These are phyloP conservation scores for Antechinus stuartii DNA, from an alignment of 2,113 vertebrate species.

Conservation along the genomic window DNA sequence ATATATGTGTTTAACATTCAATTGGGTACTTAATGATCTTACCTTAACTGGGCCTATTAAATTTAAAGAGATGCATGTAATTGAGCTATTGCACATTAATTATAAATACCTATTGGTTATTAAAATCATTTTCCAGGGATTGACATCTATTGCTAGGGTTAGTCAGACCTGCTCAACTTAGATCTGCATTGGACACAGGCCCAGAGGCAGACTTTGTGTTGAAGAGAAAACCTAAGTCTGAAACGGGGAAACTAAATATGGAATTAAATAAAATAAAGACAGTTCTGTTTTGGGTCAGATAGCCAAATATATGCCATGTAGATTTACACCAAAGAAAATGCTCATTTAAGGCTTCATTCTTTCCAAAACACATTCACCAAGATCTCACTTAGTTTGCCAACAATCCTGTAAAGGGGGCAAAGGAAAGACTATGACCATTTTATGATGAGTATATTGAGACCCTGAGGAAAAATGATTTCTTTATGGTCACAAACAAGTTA, in stretches of 20 bases:
- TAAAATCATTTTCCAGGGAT: constrained; percentile 83
- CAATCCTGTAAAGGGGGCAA: background rate
- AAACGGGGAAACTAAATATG: background rate
- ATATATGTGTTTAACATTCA: constrained; percentile 86
- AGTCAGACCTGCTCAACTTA: constrained; percentile 23
- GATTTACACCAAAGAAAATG: background rate
- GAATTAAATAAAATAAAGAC: background rate
- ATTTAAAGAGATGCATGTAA: constrained; percentile 87
- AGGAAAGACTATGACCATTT: background rate
- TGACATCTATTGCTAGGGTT: constrained; percentile 65
- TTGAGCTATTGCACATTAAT: constrained; percentile 82
- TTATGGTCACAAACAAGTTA: background rate
- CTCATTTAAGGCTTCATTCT: background rate
- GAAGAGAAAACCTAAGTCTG: background rate
- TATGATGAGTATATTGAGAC: background rate
- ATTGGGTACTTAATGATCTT: constrained; percentile 86
- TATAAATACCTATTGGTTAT: constrained; percentile 83
- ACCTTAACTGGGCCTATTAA: constrained; percentile 86
- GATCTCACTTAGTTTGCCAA: background rate
- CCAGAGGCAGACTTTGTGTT: background rate
- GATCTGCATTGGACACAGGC: background rate
- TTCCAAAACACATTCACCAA: constrained; percentile 3
- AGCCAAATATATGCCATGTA: background rate
- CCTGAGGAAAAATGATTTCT: no score
- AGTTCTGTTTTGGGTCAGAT: background rate